Base-by-base conservation (phyloP, 23 tunicate species). In the Styela plicata region DNA sequence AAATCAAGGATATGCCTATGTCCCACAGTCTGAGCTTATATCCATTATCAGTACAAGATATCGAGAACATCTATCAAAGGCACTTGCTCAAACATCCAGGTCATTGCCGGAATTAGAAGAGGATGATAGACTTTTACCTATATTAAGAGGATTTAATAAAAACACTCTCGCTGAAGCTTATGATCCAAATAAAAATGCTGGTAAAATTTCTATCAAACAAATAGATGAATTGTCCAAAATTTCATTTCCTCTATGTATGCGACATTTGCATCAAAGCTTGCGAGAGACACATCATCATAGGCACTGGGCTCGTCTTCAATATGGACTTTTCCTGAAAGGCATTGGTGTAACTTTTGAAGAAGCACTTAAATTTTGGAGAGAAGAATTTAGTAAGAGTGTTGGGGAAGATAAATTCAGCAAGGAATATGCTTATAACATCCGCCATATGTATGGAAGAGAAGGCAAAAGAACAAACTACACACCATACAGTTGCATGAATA, bases 241-340 rank as follows among this genome's bases (percentile, higher is more conserved):
- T 24, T 93, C 98, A 10, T 93, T 80, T 69, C 98, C 98, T 17
- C 85, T 93, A 3, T 93, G 98, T 70, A 93, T 93, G 98, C 74
- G 98, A 66, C 86, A 93, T 63, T 20, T 88, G 57, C 98, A 93
- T 64, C 71, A 64, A 23, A 82, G 70, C 7, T 79, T 93, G 69
- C 87, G 85, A 44, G 93, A 88, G 36, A 76, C 85, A n/a, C 98
- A 93, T 71, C 98, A 93, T 85, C 74, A 88, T 17, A 61, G 85
- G 21, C 90, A 93, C 63, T 85, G 90, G 93, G 98, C 87, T 3
- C 76, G 98, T 63, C 76, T 88, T 89, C 98, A 93, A 36, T 93
- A 93, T 69, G 89, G 93, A 1, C 69, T 93, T 63, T 93, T 84
- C 62, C 70, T 93, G 17, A 93, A 93, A 77, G 98, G 92, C 32